Evolutionary conservation across 2,113 vertebrate genomes (phyloP).

Genomic region (Panthera uncia): DNA sequence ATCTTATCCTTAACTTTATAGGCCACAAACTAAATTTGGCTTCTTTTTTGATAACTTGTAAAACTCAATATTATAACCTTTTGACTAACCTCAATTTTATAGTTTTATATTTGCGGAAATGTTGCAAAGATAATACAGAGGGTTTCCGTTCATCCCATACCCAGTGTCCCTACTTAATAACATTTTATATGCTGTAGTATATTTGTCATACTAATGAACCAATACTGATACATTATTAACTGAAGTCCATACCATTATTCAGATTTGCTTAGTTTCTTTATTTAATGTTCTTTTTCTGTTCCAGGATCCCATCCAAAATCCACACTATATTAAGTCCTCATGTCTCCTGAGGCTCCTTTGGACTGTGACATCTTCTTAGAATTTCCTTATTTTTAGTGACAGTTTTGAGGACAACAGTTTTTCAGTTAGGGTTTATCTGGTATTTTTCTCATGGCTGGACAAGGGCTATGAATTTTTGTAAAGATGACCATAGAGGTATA

Average conservation of each 20-base stretch:
- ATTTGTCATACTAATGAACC: neutral
- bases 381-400: neutral
- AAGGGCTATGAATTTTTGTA: neutral
- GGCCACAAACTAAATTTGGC: neutral
- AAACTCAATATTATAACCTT: neutral
- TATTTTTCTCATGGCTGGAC: neutral
- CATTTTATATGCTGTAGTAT: neutral
- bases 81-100: neutral
- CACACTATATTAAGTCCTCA: neutral
- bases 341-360: neutral
- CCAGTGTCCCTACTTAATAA: neutral
- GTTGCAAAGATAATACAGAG: neutral
- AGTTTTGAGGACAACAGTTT: neutral
- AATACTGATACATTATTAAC: neutral
- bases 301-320: neutral
- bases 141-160: neutral
- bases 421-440: neutral
- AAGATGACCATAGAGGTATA: neutral
- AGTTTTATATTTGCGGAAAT: neutral
- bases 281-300: neutral
- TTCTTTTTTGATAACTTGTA: neutral
- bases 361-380: neutral
- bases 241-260: neutral
- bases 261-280: neutral
- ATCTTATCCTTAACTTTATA: neutral